A percentile compares a stretch with the other conserved stretches of the same genome.
Evolutionary conservation across 2,888 invertebrate genomes (phyloP).

Genomic region (Morpho achilles): DNA sequence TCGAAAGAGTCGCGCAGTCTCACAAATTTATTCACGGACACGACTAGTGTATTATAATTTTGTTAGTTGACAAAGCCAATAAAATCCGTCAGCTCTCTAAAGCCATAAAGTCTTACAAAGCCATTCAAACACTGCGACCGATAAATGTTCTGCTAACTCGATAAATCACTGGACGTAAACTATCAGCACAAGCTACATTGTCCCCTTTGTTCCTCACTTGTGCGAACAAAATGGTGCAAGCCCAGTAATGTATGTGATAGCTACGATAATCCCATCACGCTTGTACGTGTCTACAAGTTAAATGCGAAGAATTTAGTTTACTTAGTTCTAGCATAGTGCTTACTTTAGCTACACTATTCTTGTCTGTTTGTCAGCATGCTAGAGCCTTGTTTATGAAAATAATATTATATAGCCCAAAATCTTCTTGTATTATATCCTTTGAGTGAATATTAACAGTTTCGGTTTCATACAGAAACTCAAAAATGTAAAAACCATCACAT

Average conservation of each 20-base stretch:
- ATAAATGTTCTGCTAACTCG: slow-evolving; percentile 18
- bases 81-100: not conserved
- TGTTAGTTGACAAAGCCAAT: slow-evolving; percentile 6
- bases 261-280: slow-evolving; percentile 12
- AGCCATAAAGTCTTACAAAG: slow-evolving; percentile 15
- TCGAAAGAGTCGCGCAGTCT: no score
- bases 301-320: slow-evolving; percentile 6
- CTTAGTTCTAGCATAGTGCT: slow-evolving; percentile 6
- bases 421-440: no score
- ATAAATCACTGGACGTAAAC: not conserved
- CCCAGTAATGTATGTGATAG: slow-evolving; percentile 13
- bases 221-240: not conserved
- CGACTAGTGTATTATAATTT: not conserved
- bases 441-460: no score
- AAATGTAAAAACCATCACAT: no score
- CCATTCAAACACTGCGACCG: slow-evolving; percentile 19
- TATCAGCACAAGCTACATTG: slow-evolving; percentile 7
- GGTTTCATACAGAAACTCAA: no score
- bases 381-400: no score
- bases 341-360: not conserved
- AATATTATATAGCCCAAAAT: no score
- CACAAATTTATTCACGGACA: no score
- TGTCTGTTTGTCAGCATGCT: no score
- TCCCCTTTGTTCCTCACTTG: slow-evolving; percentile 4
- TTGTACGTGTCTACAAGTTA: slow-evolving; percentile 9